Evolutionary conservation across 1,140 invertebrate species (phyloP).

Genomic region (Samia ricini): DNA sequence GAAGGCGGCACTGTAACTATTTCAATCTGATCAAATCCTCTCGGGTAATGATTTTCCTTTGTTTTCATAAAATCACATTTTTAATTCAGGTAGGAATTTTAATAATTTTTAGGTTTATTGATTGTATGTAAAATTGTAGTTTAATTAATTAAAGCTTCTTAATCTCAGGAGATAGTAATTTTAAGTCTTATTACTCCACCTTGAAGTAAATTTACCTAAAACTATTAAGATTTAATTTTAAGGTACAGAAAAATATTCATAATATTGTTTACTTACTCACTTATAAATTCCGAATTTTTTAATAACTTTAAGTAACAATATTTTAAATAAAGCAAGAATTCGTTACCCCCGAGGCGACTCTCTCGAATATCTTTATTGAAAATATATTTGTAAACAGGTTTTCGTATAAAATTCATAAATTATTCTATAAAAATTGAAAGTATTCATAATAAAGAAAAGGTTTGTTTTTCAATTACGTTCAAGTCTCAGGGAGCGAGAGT

Average conservation of each 20-base stretch:
- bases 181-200: too few species aligned
- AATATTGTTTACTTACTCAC: too few species aligned
- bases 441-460: constrained; percentile 8
- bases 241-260: too few species aligned
- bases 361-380: background rate
- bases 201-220: too few species aligned
- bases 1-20: background rate
- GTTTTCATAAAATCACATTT: too few species aligned
- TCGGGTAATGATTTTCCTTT: background rate
- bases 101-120: too few species aligned
- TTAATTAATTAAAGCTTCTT: too few species aligned
- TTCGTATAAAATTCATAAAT: background rate
- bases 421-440: background rate
- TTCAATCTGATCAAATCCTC: background rate
- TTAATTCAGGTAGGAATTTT: too few species aligned
- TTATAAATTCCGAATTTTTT: background rate
- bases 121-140: too few species aligned
- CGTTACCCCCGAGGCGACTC: background rate
- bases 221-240: too few species aligned
- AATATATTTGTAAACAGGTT: background rate
- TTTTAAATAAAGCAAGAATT: background rate
- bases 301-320: background rate
- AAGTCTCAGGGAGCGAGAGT: constrained; percentile 22
- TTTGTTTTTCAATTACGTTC: constrained; percentile 36
- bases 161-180: too few species aligned